phyloP scores from a whole-genome alignment of 2,888 invertebrate species.

The Electrophaes corylata region DNA sequence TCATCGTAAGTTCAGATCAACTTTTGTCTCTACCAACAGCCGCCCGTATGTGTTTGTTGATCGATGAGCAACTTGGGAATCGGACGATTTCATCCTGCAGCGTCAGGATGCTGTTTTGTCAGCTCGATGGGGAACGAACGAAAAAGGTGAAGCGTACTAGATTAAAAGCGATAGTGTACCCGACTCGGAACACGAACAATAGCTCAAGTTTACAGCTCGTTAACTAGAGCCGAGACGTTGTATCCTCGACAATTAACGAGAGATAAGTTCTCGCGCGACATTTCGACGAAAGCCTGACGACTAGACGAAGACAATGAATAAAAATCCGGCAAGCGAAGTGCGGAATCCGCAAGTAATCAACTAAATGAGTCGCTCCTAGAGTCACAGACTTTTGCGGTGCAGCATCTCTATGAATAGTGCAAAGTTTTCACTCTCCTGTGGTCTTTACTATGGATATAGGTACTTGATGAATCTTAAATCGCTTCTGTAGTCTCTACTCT shows the following conservation, averaged over 20 bases:
- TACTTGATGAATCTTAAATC: background rate
- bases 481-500: background rate
- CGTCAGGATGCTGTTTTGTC: conserved; percentile 6
- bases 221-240: conserved; percentile 60
- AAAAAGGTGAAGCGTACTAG: conserved; percentile 24
- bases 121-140: conserved; percentile 17
- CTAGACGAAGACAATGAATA: conserved; percentile 54
- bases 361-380: conserved; percentile 48
- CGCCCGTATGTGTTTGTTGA: background rate
- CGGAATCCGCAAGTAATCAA: conserved; percentile 43
- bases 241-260: conserved; percentile 67
- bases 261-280: conserved; percentile 62
- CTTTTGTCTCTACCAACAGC: background rate
- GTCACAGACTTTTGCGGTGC: conserved; percentile 35
- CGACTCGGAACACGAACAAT: conserved; percentile 52
- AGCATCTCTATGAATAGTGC: conserved; percentile 19
- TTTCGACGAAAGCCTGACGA: conserved; percentile 41
- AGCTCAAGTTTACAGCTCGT: conserved; percentile 71
- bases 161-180: conserved; percentile 37
- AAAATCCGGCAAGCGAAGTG: conserved; percentile 42
- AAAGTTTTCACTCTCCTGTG: conserved; percentile 8
- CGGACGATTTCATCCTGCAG: conserved; percentile 8
- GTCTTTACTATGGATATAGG: background rate
- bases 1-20: background rate
- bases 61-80: conserved; percentile 6